A percentile compares a stretch with the other conserved stretches of the same genome.
Evolutionary conservation across 2,113 vertebrate species (phyloP).

Genomic region (Reinhardtius hippoglossoides): DNA sequence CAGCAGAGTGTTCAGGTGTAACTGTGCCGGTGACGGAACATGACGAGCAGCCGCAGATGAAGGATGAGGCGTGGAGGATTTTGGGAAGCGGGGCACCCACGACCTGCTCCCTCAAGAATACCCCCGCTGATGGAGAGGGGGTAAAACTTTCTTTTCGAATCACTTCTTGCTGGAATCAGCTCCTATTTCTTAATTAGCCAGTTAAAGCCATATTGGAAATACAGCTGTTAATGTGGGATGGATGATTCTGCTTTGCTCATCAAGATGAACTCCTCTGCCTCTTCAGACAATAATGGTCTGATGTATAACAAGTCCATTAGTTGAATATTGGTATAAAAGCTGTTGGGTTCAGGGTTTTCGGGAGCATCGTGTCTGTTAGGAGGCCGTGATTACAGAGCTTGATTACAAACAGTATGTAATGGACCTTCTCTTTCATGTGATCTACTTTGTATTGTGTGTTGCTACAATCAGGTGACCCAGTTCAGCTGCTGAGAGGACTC

Average conservation of each 20-base stretch:
- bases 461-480: conserved; percentile 2
- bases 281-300: conserved; percentile 54
- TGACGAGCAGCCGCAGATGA: conserved; percentile 97
- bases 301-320: conserved; percentile 64
- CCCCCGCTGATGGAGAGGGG: conserved; percentile 67
- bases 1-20: conserved; percentile 99
- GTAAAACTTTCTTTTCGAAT: conserved; percentile 74
- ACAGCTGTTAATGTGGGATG: conserved; percentile 74
- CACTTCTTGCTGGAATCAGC: conserved; percentile 80
- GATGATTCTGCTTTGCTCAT: conserved; percentile 70
- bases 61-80: conserved; percentile 98
- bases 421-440: background rate
- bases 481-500: background rate
- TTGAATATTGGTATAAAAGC: conserved; percentile 36
- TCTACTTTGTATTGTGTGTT: conserved; percentile 7
- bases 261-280: conserved; percentile 72
- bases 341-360: conserved; percentile 2
- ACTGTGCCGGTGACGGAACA: conserved; percentile 97
- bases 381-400: conserved; percentile 28
- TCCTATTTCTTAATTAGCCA: conserved; percentile 80
- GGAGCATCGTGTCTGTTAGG: conserved; percentile 5
- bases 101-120: conserved; percentile 90
- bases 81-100: conserved; percentile 89
- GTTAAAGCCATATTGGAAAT: conserved; percentile 77
- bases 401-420: conserved; percentile 24